A percentile compares a stretch with the other conserved stretches of the same genome.
Conservation (phyloP, 1,140 invertebrate species). For the Berghia stephanieae region DNA sequence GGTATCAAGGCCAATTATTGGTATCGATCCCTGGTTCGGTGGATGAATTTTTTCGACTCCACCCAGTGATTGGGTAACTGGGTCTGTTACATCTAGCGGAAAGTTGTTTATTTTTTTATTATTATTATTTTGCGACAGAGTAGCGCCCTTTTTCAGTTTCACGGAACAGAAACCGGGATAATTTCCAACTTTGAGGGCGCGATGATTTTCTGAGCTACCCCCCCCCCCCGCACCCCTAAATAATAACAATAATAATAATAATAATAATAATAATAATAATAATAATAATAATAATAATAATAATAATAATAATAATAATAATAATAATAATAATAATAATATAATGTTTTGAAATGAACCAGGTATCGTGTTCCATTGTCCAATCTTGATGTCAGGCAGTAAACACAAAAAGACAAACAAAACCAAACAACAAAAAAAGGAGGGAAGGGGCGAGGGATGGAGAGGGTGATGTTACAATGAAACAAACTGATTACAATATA, state of each 20-base stretch:
- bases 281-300: neutral
- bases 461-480: too few species aligned
- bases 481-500: too few species aligned
- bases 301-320: neutral
- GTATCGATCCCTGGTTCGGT: neutral
- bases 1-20: neutral
- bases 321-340: neutral
- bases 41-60: neutral
- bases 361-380: neutral
- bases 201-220: neutral
- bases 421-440: conserved; percentile 17
- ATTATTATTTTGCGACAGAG: neutral
- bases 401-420: conserved; percentile 7
- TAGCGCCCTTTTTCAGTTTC: neutral
- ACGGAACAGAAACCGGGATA: too few species aligned
- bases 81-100: too few species aligned
- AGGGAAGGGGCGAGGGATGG: too few species aligned
- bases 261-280: too few species aligned
- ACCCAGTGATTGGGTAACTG: too few species aligned
- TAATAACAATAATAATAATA: neutral
- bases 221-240: neutral
- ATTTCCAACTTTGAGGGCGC: neutral
- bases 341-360: neutral
- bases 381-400: neutral
- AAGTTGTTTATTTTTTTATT: neutral